phyloP scores from a whole-genome alignment of 1,140 invertebrate genomes.

The Maniola jurtina region DNA sequence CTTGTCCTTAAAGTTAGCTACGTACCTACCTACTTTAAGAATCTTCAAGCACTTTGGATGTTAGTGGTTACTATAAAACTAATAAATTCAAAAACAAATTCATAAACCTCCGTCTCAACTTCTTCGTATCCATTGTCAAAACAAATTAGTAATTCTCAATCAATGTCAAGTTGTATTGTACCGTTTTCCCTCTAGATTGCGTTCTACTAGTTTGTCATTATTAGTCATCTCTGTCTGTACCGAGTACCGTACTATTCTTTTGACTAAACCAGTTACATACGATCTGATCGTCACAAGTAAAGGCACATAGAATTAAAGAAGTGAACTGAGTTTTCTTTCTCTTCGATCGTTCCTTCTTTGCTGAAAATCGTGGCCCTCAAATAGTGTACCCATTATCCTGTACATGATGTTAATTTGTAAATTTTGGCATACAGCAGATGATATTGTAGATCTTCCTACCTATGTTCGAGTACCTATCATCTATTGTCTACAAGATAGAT shows the following conservation, averaged over 20 bases:
- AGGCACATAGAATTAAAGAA: not conserved
- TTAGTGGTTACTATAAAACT: too few relatives aligned
- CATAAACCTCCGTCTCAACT: not conserved
- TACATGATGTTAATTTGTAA: too few relatives aligned
- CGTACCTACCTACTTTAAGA: not conserved
- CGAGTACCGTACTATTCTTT: conserved; percentile 10
- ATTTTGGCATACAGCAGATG: too few relatives aligned
- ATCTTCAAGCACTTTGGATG: not conserved
- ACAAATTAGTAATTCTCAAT: conserved; percentile 6
- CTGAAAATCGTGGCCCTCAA: too few relatives aligned
- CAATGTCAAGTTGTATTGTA: conserved; percentile 17
- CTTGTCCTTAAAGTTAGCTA: too few relatives aligned
- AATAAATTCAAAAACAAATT: too few relatives aligned
- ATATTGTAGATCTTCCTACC: too few relatives aligned
- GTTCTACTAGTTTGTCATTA: conserved; percentile 4
- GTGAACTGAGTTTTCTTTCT: not conserved
- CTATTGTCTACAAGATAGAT: too few relatives aligned
- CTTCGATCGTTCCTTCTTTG: too few relatives aligned
- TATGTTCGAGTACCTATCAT: too few relatives aligned
- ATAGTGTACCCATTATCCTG: too few relatives aligned
- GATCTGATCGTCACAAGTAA: conserved; percentile 12
- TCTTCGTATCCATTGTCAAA: not conserved
- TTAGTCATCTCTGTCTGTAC: conserved; percentile 9
- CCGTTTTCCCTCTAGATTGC: conserved; percentile 8
- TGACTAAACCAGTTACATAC: conserved; percentile 18